These are phyloP conservation scores for Solen grandis DNA, from an alignment of 1,140 invertebrate species.

Conservation along the genomic window DNA sequence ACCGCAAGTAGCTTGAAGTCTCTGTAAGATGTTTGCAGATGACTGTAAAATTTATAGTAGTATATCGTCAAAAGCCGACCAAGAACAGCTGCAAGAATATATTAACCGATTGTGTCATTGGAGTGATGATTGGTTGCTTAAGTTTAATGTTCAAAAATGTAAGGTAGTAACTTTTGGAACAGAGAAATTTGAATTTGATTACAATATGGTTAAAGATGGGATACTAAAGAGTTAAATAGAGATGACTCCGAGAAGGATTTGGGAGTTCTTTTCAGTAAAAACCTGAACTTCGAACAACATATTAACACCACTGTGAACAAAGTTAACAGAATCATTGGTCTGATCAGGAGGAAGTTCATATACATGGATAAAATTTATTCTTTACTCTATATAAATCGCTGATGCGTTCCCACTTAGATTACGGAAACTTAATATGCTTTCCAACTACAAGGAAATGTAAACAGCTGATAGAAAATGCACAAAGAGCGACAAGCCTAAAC, in stretches of 20 bases:
- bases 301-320: conserved; percentile 2
- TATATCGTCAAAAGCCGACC: background rate
- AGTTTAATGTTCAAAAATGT: background rate
- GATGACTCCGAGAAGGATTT: conserved; percentile 12
- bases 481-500: no score
- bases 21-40: conserved; percentile 12
- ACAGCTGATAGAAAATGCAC: no score
- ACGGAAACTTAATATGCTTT: background rate
- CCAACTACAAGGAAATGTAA: background rate
- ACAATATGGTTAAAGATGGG: background rate
- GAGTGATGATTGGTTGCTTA: conserved; percentile 2
- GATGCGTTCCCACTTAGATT: background rate
- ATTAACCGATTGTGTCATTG: background rate
- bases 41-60: background rate
- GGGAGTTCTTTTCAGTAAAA: background rate
- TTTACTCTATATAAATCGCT: conserved; percentile 2
- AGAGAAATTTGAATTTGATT: background rate
- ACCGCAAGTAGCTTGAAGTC: background rate
- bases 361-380: background rate
- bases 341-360: conserved; percentile 3
- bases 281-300: background rate
- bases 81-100: background rate
- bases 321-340: conserved; percentile 10
- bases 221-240: background rate
- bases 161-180: background rate